These are phyloP conservation scores for Drosophila nikananu DNA, from an alignment of 1,140 invertebrate genomes.

Conservation along the genomic window DNA sequence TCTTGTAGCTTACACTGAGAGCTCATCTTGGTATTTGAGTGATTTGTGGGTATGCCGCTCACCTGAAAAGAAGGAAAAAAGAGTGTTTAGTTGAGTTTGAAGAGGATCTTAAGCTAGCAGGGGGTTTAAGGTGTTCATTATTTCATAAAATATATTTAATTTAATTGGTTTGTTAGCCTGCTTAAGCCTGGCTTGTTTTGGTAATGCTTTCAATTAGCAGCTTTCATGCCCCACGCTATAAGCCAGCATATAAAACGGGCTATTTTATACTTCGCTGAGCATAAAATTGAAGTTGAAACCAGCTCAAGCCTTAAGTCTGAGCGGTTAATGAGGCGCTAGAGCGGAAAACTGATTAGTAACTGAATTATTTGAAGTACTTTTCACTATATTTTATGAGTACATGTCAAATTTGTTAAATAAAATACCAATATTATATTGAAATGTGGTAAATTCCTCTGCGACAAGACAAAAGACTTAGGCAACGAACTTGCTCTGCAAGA, in stretches of 20 bases:
- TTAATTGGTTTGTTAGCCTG: background rate
- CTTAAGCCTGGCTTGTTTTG: background rate
- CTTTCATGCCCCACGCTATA: constrained; percentile 15
- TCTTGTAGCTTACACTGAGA: constrained; percentile 29
- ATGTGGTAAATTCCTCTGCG: too few relatives aligned
- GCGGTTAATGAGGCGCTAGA: constrained; percentile 24
- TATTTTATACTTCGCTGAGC: constrained; percentile 71
- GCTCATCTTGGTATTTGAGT: constrained; percentile 15
- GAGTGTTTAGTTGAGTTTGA: background rate
- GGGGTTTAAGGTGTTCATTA: background rate
- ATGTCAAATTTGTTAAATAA: background rate
- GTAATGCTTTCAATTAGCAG: constrained; percentile 42
- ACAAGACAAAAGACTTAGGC: constrained; percentile 25
- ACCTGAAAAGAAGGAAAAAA: constrained; percentile 33
- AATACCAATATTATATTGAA: background rate
- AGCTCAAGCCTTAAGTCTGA: background rate
- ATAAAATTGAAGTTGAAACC: constrained; percentile 41
- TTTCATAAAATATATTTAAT: background rate
- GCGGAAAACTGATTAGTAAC: constrained; percentile 15
- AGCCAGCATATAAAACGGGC: constrained; percentile 13
- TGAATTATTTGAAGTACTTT: background rate
- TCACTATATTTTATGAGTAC: background rate
- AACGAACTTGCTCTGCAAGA: constrained; percentile 4
- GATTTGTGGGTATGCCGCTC: constrained; percentile 11
- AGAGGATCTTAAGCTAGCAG: background rate